Base-by-base conservation (phyloP, 2,888 invertebrate species). In the Aspidiotus rigidus region DNA sequence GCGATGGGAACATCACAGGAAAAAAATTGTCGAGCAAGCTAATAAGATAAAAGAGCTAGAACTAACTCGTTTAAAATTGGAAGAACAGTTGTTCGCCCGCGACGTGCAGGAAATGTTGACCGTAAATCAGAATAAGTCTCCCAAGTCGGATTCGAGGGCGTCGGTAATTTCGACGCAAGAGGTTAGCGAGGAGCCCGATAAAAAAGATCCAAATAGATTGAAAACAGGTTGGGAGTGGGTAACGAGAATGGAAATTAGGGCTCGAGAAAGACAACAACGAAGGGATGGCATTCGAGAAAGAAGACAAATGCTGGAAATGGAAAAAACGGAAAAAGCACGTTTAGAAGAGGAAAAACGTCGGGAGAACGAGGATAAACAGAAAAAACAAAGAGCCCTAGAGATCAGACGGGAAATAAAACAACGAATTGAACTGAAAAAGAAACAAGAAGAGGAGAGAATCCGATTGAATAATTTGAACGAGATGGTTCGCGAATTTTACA, bases 231-330 rank as follows among this genome's bases (percentile, higher is more conserved):
- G 69, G 69, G 56, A 69, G 42, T 63, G 55, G 7, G 62, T 69
- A 7, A 69, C 69, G 9, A 54, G 61, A 49, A 69, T 69, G 69
- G 69, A 69, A 49, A 11, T 56, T n/a, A 62, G 69, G 0, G 69
- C 69, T 10, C 44, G 62, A 28, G 69, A 69, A 57, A 54, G 69
- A n/a, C 55, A 49, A 57, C 54, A 56, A 44, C 61, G 49, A 56
- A 63, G 69, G 69, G 57, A 62, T 7, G 39, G 40, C 13, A 69
- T 63, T 57, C 40, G 49, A 54, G 42, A 69, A 56, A 53, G 62
- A 28, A 69, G 57, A 63, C 41, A 41, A 40, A 44, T 54, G 40
- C 56, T 69, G 28, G 69, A 69, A 56, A 55, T 57, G 28, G 69
- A 69, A 28, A 54, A 49, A 44, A 9, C 63, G 10, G 62, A 69